These are phyloP conservation scores for Augochlora pura DNA, from an alignment of 1,140 invertebrate species.

Conservation along the genomic window DNA sequence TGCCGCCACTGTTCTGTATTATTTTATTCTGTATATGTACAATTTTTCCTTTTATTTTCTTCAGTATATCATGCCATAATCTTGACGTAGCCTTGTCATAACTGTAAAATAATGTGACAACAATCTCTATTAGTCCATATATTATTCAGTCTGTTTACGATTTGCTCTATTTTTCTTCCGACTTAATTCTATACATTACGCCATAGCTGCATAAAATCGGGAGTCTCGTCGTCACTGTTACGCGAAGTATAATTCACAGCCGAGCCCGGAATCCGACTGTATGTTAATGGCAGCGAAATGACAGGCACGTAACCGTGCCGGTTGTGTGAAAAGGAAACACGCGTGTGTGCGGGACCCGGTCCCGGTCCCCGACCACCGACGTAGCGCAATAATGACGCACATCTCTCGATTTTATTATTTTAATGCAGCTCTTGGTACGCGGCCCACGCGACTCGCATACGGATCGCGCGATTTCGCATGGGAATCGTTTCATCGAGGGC, in stretches of 20 bases:
- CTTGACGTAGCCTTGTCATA: too few species aligned
- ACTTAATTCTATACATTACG: too few species aligned
- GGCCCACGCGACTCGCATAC: constrained; percentile 73
- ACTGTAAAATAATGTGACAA: too few species aligned
- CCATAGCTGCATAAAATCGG: too few species aligned
- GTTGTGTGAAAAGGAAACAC: constrained; percentile 31
- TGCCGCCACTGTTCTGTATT: too few species aligned
- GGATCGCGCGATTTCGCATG: constrained; percentile 59
- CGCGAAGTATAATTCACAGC: neutral
- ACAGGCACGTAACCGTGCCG: constrained; percentile 66
- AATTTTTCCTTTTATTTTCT: too few species aligned
- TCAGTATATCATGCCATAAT: too few species aligned
- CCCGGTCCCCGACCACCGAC: constrained; percentile 65
- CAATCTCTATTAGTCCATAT: too few species aligned
- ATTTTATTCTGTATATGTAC: too few species aligned
- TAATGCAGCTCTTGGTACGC: constrained; percentile 63
- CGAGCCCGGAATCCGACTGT: constrained; percentile 33
- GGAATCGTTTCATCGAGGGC: constrained; percentile 33
- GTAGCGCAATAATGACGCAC: constrained; percentile 75
- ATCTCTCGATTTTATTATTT: constrained; percentile 76
- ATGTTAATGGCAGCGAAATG: constrained; percentile 70
- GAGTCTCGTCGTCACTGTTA: neutral
- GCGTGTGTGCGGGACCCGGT: constrained; percentile 9
- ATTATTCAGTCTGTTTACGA: too few species aligned
- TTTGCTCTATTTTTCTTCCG: too few species aligned